Evolutionary conservation across 2,888 invertebrate species (phyloP).

Genomic region (Eristalinus aeneus): DNA sequence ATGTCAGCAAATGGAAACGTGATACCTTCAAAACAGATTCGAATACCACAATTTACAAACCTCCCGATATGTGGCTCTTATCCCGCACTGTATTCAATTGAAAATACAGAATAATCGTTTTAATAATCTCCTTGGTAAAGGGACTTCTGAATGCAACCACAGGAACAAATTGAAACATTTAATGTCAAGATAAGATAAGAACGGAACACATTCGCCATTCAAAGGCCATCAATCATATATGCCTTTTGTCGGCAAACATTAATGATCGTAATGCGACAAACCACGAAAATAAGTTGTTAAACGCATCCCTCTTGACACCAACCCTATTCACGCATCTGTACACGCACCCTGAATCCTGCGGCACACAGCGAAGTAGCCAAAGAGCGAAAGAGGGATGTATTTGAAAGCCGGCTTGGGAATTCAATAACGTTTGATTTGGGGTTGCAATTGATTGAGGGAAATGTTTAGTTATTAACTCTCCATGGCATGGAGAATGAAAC

Average conservation of each 20-base stretch:
- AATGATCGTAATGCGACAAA: conserved; percentile 11
- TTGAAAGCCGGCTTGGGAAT: not conserved
- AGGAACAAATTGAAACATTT: not conserved
- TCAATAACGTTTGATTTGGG: no score
- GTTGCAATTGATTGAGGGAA: no score
- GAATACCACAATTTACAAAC: no score
- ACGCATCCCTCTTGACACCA: conserved; percentile 30
- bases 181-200: not conserved
- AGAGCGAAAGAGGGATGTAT: conserved; percentile 1
- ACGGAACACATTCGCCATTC: not conserved
- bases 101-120: no score
- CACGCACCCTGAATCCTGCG: conserved; percentile 10
- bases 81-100: no score
- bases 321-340: conserved; percentile 43
- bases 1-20: no score
- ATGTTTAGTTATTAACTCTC: no score
- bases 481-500: no score
- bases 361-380: no score
- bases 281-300: conserved; percentile 25
- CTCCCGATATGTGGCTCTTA: no score
- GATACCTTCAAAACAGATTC: no score
- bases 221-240: not conserved
- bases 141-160: not conserved
- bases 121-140: no score
- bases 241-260: not conserved